Evolutionary conservation across 2,113 vertebrate genomes (phyloP).

Genomic region (Strigops habroptila): DNA sequence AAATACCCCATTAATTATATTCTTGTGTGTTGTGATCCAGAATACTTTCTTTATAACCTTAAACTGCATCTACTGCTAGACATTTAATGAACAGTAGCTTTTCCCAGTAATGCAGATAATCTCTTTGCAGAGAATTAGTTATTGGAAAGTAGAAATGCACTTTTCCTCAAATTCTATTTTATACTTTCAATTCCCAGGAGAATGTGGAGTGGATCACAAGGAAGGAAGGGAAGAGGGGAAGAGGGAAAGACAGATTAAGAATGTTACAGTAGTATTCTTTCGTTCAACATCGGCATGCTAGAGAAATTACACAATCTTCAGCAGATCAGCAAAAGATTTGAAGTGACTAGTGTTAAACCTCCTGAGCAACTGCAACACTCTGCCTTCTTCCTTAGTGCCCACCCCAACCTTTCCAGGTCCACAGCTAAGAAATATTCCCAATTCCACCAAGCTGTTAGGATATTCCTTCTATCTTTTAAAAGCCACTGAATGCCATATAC

Average conservation of each 20-base stretch:
- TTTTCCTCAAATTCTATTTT: slow-evolving; percentile 84
- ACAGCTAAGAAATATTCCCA: background rate
- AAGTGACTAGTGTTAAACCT: slow-evolving; percentile 77
- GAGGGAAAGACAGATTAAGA: slow-evolving; percentile 79
- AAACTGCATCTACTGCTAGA: slow-evolving; percentile 23
- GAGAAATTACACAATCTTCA: slow-evolving; percentile 85
- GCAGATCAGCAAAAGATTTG: slow-evolving; percentile 83
- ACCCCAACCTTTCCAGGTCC: background rate
- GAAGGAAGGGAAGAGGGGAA: slow-evolving; percentile 25
- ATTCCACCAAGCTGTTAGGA: background rate
- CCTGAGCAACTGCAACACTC: slow-evolving; percentile 57
- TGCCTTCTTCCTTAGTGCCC: background rate
- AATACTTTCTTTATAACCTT: slow-evolving; percentile 39
- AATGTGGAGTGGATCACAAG: slow-evolving; percentile 66
- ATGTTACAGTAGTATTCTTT: slow-evolving; percentile 89
- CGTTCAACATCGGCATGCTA: slow-evolving; percentile 80
- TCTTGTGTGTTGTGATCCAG: slow-evolving; percentile 12
- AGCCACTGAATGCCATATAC: background rate
- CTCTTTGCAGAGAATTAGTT: slow-evolving; percentile 77
- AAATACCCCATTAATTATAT: slow-evolving; percentile 46
- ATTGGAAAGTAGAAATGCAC: slow-evolving; percentile 75
- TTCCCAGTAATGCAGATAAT: slow-evolving; percentile 73
- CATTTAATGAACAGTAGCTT: slow-evolving; percentile 63
- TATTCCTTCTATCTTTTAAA: background rate
- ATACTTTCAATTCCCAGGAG: slow-evolving; percentile 79